Evolutionary conservation across 2,888 invertebrate genomes (phyloP).

Genomic region (Boloria euphrosyne): DNA sequence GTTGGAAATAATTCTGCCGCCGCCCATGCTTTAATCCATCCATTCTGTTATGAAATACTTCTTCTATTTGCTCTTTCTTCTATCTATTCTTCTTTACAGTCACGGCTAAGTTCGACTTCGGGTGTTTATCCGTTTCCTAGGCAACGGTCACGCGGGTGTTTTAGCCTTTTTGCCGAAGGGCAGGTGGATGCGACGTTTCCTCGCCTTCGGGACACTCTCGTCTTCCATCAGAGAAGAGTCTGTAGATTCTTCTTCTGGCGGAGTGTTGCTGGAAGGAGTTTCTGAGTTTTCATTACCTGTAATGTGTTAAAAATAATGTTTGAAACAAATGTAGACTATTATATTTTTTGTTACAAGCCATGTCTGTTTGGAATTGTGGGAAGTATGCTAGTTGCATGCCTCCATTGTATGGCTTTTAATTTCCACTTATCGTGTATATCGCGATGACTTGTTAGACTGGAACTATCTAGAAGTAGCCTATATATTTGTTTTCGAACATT

Average conservation of each 20-base stretch:
- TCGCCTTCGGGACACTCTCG: slow-evolving; percentile 76
- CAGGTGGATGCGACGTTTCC: slow-evolving; percentile 84
- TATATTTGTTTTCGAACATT: too few relatives aligned
- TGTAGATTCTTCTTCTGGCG: slow-evolving; percentile 86
- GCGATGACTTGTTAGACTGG: too few relatives aligned
- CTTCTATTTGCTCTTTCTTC: not conserved
- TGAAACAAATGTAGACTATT: too few relatives aligned
- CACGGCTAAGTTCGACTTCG: not conserved
- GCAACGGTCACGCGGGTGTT: slow-evolving; percentile 70
- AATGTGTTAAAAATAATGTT: not conserved
- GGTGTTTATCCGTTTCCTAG: slow-evolving; percentile 15
- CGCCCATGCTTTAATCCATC: too few relatives aligned
- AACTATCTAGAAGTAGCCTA: too few relatives aligned
- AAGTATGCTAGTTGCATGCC: too few relatives aligned
- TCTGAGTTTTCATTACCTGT: slow-evolving; percentile 45
- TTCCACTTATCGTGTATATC: too few relatives aligned
- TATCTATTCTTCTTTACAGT: slow-evolving; percentile 21
- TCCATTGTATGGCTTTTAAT: too few relatives aligned
- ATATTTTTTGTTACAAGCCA: too few relatives aligned
- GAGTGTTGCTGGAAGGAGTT: slow-evolving; percentile 65
- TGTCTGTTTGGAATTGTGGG: too few relatives aligned
- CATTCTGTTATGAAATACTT: not conserved
- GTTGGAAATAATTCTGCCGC: too few relatives aligned
- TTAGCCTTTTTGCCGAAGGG: slow-evolving; percentile 84
- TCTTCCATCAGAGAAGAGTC: slow-evolving; percentile 87